phyloP scores from a whole-genome alignment of 2,888 invertebrate species.

The Orgyia antiqua region DNA sequence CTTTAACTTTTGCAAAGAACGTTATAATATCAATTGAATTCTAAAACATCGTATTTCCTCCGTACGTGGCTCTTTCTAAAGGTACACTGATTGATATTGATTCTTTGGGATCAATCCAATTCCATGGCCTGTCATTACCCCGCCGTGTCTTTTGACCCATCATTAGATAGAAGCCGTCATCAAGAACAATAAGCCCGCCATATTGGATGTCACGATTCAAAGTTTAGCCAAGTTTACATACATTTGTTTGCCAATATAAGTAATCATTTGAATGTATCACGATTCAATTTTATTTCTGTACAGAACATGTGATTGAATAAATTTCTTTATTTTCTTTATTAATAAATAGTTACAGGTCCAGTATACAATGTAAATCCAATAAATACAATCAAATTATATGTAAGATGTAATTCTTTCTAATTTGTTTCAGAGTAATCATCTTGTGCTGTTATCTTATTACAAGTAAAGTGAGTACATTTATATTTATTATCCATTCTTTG shows the following conservation, averaged over 20 bases:
- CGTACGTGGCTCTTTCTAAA: conserved; percentile 32
- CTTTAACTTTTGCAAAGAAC: conserved; percentile 24
- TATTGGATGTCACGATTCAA: conserved; percentile 34
- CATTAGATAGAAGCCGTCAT: conserved; percentile 35
- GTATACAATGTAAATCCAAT: too few relatives aligned
- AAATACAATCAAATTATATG: background rate
- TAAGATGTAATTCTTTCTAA: conserved; percentile 1
- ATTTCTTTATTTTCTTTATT: too few relatives aligned
- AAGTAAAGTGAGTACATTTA: conserved; percentile 38
- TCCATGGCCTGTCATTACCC: conserved; percentile 59
- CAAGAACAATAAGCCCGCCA: conserved; percentile 32
- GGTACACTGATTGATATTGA: conserved; percentile 39
- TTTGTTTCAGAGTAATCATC: conserved; percentile 58
- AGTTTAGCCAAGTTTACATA: conserved; percentile 44
- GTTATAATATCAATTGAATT: too few relatives aligned
- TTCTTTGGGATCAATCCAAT: conserved; percentile 43
- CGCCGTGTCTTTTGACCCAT: conserved; percentile 65
- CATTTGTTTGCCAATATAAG: conserved; percentile 39
- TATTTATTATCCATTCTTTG: background rate
- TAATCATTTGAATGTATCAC: conserved; percentile 49
- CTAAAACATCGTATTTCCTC: too few relatives aligned
- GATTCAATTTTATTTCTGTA: conserved; percentile 45
- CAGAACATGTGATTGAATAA: conserved; percentile 16
- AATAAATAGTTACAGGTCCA: too few relatives aligned
- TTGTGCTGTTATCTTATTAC: conserved; percentile 49